Base-by-base conservation (phyloP, 2,888 invertebrate genomes). In the Trachelus tabidus region DNA sequence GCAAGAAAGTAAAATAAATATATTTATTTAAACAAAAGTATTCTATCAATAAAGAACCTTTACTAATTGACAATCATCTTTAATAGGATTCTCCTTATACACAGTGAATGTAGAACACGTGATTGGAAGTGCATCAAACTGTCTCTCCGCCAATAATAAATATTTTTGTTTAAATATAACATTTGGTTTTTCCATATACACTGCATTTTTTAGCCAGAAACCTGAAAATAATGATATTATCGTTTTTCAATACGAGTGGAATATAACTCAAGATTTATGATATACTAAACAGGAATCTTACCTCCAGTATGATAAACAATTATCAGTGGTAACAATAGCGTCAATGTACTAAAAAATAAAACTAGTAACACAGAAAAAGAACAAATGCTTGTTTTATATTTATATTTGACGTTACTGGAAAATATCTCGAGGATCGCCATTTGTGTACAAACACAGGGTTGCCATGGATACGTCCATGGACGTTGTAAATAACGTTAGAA, bases 81-180 rank as follows among this genome's bases (percentile, higher is more conserved):
- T 79, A 79, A 91, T 87, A 77, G 82, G 77, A 84, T 90, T 90
- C 73, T 86, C 85, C 79, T 89, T 90, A 78, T 90, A 91, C 68
- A 83, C 83, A 35, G 82, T 81, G 79, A 89, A 90, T 73, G 89
- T 87, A 11, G 91, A 87, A 82, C 91, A 91, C 73, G 90, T 81
- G 56, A 89, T 83, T 33, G 90, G 90, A 34, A 84, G 77, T 9
- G 80, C 77, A 6, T 84, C 79, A 75, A 84, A 80, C 40, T 85
- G 85, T 77, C 85, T 87, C 76, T 90, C 90, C 33, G 85, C 88
- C 35, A 90, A 76, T 68, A 91, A 78, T 37, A 91, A 79, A 81
- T 91, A 91, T 82, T 89, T 90, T 73, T 91, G 88, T 68, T 85
- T 86, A 68, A 91, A 91, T 77, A 83, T 85, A 30, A 89, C 83